Evolutionary conservation across 2,888 invertebrate genomes (phyloP).

Genomic region (Conomelus anceps): DNA sequence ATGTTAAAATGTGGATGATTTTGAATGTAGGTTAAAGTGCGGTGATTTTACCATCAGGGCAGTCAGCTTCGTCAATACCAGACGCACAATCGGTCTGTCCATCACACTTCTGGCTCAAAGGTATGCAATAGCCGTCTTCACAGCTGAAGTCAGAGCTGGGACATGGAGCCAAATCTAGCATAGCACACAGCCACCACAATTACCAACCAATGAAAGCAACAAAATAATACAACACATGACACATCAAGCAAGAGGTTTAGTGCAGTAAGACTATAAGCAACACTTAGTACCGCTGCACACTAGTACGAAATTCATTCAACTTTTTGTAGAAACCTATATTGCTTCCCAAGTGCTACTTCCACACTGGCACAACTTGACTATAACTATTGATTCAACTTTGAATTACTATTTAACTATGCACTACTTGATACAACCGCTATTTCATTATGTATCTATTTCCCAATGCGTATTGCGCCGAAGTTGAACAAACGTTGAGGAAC

Average conservation of each 20-base stretch:
- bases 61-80: constrained; percentile 33
- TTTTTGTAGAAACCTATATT: not conserved
- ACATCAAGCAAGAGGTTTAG: not conserved
- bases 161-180: constrained; percentile 36
- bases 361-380: not conserved
- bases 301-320: not conserved
- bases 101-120: constrained; percentile 61
- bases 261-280: not conserved
- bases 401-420: too few relatives aligned
- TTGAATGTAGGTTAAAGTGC: not conserved
- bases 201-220: not conserved
- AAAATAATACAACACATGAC: not conserved
- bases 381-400: too few relatives aligned
- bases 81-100: constrained; percentile 62
- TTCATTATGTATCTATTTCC: too few relatives aligned
- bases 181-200: constrained; percentile 9
- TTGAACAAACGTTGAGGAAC: too few relatives aligned
- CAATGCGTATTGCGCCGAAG: too few relatives aligned
- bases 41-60: constrained; percentile 26
- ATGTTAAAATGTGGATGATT: not conserved
- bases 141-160: constrained; percentile 57
- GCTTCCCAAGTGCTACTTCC: not conserved
- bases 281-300: not conserved
- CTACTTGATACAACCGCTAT: too few relatives aligned
- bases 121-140: constrained; percentile 65